Conservation (phyloP, 2,113 vertebrate genomes). For the Zosterops japonicus region DNA sequence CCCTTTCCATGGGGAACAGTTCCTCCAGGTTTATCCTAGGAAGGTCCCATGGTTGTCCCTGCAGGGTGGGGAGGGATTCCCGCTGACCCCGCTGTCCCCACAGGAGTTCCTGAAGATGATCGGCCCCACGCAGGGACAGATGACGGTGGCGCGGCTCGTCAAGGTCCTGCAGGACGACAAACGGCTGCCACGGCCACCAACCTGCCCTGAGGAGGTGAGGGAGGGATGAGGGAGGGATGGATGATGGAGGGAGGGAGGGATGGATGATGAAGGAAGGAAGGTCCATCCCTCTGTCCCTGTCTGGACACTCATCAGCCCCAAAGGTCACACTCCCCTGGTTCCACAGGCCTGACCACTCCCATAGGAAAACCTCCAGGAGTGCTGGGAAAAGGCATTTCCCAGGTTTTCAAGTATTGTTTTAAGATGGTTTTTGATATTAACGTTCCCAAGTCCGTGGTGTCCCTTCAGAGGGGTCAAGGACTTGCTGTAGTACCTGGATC, state of each 20-base stretch:
- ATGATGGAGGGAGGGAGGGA: too few species aligned
- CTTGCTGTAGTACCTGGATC: neutral
- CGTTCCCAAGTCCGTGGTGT: rapidly evolving
- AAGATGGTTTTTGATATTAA: rapidly evolving
- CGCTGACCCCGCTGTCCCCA: neutral
- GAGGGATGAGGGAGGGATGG: neutral
- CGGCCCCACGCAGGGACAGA: constrained; percentile 90
- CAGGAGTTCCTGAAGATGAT: constrained; percentile 92
- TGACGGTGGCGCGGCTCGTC: constrained; percentile 90
- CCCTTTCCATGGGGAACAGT: neutral
- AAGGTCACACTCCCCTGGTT: rapidly evolving
- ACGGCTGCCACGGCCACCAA: constrained; percentile 82
- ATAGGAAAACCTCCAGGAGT: neutral
- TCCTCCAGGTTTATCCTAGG: neutral
- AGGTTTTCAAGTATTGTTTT: neutral
- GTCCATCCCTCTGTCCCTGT: neutral
- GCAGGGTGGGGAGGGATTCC: neutral
- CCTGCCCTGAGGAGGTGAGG: constrained; percentile 82
- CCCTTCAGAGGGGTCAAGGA: neutral
- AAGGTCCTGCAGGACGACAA: constrained; percentile 82
- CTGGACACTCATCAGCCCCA: neutral
- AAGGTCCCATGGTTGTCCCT: rapidly evolving
- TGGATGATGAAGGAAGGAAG: neutral
- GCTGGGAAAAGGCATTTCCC: neutral
- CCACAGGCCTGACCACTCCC: rapidly evolving